phyloP scores from a whole-genome alignment of 2,113 vertebrate genomes.

The Microcebus ravelobensis region DNA sequence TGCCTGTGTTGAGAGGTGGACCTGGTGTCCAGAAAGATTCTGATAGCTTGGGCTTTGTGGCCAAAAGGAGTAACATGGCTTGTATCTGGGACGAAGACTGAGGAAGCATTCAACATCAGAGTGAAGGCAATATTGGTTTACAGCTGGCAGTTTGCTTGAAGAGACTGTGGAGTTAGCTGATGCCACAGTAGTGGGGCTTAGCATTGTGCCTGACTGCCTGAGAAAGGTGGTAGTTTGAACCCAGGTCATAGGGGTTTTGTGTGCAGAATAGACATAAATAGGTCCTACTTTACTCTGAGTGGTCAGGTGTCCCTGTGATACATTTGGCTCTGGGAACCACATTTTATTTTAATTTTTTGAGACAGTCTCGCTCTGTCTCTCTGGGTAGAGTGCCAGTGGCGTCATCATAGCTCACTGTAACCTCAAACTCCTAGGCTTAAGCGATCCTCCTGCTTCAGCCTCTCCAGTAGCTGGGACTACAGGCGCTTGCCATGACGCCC shows the following conservation, averaged over 20 bases:
- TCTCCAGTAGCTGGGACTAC: too few species aligned
- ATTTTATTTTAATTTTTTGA: background rate
- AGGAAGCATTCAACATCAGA: background rate
- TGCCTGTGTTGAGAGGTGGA: background rate
- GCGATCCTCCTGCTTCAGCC: too few species aligned
- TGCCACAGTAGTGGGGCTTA: background rate
- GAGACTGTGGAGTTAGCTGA: background rate
- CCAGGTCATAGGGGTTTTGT: background rate
- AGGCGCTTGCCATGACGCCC: too few species aligned
- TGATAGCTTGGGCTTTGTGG: background rate
- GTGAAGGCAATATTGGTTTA: background rate
- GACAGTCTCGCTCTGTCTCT: too few species aligned
- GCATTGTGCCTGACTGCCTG: too few species aligned
- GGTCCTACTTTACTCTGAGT: background rate
- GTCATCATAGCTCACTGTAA: too few species aligned
- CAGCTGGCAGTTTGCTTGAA: background rate
- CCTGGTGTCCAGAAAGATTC: background rate
- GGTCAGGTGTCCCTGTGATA: background rate
- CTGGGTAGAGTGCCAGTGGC: too few species aligned
- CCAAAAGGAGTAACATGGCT: fast-evolving
- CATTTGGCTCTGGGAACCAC: background rate
- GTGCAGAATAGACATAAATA: background rate
- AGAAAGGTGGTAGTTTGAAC: background rate
- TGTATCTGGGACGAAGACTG: background rate
- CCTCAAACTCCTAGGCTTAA: too few species aligned